Conservation (phyloP, 2,113 vertebrate genomes). For the Myotis brandtii region DNA sequence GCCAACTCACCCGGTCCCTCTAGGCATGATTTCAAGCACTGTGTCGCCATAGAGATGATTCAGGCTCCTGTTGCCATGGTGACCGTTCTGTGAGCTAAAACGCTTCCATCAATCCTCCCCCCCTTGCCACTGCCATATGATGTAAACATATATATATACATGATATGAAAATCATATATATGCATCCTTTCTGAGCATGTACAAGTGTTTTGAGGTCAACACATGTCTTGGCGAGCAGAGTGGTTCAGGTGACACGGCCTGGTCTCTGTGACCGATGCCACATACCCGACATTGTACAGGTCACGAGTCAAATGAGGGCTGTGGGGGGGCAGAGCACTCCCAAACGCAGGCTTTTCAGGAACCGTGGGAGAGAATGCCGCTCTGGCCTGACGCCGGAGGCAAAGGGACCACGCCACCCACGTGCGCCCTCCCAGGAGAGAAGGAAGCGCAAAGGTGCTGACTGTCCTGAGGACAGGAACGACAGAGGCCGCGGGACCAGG, state of each 20-base stretch:
- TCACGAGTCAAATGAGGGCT: not conserved
- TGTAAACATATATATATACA: not conserved
- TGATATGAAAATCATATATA: not conserved
- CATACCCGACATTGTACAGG: not conserved
- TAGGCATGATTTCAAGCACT: constrained; percentile 37
- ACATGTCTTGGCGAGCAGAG: not conserved
- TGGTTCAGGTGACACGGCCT: not conserved
- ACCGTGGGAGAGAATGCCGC: not conserved
- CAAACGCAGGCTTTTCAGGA: not conserved
- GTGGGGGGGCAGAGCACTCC: not conserved
- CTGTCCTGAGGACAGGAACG: not conserved
- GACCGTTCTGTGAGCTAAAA: constrained; percentile 46
- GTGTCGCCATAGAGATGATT: constrained; percentile 71
- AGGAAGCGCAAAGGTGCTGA: not conserved
- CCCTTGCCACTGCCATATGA: not conserved
- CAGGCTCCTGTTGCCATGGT: constrained; percentile 68
- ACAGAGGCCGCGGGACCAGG: not conserved
- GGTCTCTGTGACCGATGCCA: not conserved
- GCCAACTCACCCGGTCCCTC: not conserved
- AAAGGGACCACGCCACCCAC: not conserved
- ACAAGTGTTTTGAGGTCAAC: not conserved
- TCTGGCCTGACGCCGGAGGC: not conserved
- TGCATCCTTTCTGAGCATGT: not conserved
- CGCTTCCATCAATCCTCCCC: not conserved
- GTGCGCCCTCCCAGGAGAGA: not conserved